These are phyloP conservation scores for Heptranchias perlo DNA, from an alignment of 2,113 vertebrate genomes.

Conservation along the genomic window DNA sequence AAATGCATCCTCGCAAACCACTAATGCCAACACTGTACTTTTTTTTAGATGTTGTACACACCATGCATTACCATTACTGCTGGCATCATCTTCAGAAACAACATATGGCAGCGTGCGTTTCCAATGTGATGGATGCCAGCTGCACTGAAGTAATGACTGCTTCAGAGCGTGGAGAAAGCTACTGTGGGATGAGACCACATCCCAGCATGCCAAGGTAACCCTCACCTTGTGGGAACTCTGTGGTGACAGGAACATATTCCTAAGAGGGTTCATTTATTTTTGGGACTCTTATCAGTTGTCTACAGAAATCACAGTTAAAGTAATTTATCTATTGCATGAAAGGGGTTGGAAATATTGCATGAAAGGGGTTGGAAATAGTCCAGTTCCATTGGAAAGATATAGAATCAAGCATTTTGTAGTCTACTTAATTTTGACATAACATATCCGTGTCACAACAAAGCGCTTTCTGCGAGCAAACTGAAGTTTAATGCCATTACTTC, in stretches of 20 bases:
- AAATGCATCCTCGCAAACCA: conserved; percentile 74
- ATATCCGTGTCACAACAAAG: conserved; percentile 37
- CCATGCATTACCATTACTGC: conserved; percentile 84
- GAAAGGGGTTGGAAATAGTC: conserved; percentile 1
- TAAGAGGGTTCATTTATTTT: conserved; percentile 14
- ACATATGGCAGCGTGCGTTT: conserved; percentile 70
- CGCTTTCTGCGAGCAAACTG: conserved; percentile 14
- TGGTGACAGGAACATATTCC: conserved; percentile 43
- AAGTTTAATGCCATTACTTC: conserved; percentile 23
- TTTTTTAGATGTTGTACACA: conserved; percentile 70
- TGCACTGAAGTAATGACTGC: conserved; percentile 73
- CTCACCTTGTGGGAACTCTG: conserved; percentile 49
- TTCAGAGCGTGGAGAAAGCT: conserved; percentile 63
- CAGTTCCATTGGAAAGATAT: conserved; percentile 69
- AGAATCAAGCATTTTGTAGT: conserved; percentile 65
- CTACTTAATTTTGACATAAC: conserved; percentile 38
- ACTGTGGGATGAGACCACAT: conserved; percentile 50
- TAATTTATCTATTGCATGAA: not conserved
- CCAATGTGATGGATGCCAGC: conserved; percentile 79
- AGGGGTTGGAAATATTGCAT: conserved; percentile 12
- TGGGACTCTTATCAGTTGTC: not conserved
- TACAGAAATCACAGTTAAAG: not conserved
- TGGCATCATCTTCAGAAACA: conserved; percentile 81
- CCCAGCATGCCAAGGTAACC: conserved; percentile 62
- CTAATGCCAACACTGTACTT: conserved; percentile 78